Base-by-base conservation (phyloP, 2,113 vertebrate genomes). In the Mustelus asterias region DNA sequence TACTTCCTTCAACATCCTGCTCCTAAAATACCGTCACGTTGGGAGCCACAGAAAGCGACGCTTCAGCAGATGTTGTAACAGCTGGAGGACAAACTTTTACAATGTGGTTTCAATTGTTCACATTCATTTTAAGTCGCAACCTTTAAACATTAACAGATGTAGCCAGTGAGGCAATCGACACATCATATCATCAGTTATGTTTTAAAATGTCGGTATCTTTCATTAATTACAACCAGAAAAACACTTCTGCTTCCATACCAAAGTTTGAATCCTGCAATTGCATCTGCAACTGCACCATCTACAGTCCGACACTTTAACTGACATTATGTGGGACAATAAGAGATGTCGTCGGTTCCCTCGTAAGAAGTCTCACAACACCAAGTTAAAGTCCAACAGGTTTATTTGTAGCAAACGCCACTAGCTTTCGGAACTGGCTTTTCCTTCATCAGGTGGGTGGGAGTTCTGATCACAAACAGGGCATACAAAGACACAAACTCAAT, bases 21-120 rank as follows among this genome's bases (percentile, higher is more conserved):
- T 33, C 83, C 41, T 44, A 2, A 20, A 41, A 48, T 22, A 41
- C n/a, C 24, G 44, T 48, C 80, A 85, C 7, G 18, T 85, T 85
- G 80, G 18, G 37, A 48, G 37, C 83, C 14, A 41, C 37, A 44
- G 83, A 44, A 86, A 44, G 83, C 22, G 8, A 8, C 41, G 14
- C 80, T 86, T 8, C 83, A 86, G 41, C 83, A 86, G 83, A 86
- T 48, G 83, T 86, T 86, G 44, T 24, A 86, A 86, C 83, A 86
- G 83, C 83, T 86, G 83, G 83, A 41, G 83, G 18, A 22, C 41
- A 86, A 48, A 85, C 37, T 24, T 86, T 86, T 86, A 20, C 83
- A 86, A 86, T 48, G 48, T 44, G 83, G 83, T 86, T 48, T 44
- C 83, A 44, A 86, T 86, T 44, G 83, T 20, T 86, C 41, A 8